Evolutionary conservation across 2,797 vertebrate species (phyloP).

Genomic region (Pygocentrus nattereri): DNA sequence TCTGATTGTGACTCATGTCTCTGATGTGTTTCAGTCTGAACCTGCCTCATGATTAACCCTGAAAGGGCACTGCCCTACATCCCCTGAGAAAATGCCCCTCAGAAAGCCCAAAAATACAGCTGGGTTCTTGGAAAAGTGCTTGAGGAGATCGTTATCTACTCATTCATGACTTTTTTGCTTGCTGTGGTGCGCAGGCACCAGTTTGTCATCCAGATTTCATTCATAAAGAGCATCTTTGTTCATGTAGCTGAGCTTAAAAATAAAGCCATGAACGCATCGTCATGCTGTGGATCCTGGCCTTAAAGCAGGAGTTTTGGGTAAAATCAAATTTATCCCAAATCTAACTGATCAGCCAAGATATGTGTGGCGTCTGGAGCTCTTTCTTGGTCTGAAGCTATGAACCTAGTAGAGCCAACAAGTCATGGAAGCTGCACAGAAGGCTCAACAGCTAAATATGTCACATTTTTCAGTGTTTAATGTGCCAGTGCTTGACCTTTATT

Average conservation of each 20-base stretch:
- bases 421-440: too few species aligned
- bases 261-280: neutral
- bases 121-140: neutral
- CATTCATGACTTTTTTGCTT: neutral
- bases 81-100: neutral
- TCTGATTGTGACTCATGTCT: neutral
- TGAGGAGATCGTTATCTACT: neutral
- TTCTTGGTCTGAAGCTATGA: too few species aligned
- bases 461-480: too few species aligned
- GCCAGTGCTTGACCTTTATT: too few species aligned
- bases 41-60: neutral
- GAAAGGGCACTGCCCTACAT: neutral
- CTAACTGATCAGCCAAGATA: too few species aligned
- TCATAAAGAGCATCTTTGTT: slow-evolving; percentile 5
- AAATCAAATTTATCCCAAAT: too few species aligned
- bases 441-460: too few species aligned
- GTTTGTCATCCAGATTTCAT: slow-evolving; percentile 9
- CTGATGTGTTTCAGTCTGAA: neutral
- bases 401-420: too few species aligned
- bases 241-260: too few species aligned
- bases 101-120: neutral
- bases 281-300: neutral
- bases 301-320: neutral
- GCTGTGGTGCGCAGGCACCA: neutral
- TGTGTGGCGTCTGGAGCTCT: neutral